Evolutionary conservation across 1,140 invertebrate species (phyloP), one percentile per base, ranked within the genome.

Genomic region (Matsumurasca onukii): DNA sequence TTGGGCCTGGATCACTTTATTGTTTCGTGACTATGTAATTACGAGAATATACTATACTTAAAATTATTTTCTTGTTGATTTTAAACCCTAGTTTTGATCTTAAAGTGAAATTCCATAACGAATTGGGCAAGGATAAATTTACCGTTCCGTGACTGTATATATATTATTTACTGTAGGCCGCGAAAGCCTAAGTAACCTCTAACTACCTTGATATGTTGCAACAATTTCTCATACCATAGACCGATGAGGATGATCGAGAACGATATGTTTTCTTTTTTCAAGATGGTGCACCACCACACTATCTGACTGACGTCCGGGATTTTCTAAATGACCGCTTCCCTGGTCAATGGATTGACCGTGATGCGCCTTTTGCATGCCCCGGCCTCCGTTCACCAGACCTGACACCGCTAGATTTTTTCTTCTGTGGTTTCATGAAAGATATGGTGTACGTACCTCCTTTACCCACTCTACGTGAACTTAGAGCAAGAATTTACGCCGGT

Each of bases 331-430:
- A 61, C 57, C 24, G 25, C 69, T 79, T 78, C 74, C 76, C 76
- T 29, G 70, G 70, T 5, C 74, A 73, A 66, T 80, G 77, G 77
- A 80, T 81, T 70, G 78, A 78, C 51, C 73, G 76, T 65, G 69
- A 69, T 67, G 77, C 78, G 31, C 66, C 76, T 39, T 73, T 81
- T 52, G 66, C 72, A 59, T 81, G 80, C 80, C 76, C 78, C 66
- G n/a, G n/a, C n/a, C 71, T 78, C 20, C 71, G 79, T 66, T 79
- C 76, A 64, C 77, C 76, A 31, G 79, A 82, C 73, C 68, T 81
- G 62, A 77, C 71, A 31, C 77, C 76, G 31, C 67, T 77, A 31
- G 78, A 81, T 75, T 81, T 78, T 76, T 78, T 78, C 71, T 71
- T 76, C 24, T 79, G 76, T 79, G 78, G 77, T 49, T 75, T 77